Evolutionary conservation across 2,113 vertebrate genomes (phyloP).

Genomic region (Corythornis madagascariensis): DNA sequence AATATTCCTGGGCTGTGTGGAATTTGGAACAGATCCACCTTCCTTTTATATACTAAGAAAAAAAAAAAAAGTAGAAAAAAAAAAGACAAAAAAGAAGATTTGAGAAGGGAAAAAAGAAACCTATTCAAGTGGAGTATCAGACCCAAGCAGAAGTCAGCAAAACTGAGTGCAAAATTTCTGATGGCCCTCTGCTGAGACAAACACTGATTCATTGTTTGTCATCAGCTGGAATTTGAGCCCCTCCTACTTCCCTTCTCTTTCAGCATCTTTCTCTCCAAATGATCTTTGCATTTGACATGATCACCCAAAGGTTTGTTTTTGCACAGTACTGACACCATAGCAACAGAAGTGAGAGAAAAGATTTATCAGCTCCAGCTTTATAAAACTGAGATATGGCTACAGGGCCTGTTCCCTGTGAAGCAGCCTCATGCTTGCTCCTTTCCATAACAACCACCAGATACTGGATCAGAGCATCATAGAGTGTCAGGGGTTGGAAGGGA

Average conservation of each 20-base stretch:
- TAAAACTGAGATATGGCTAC: neutral
- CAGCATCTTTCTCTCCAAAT: slow-evolving; percentile 15
- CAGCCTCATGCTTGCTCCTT: neutral
- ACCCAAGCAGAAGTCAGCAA: neutral
- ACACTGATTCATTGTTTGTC: slow-evolving; percentile 56
- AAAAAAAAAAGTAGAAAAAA: neutral
- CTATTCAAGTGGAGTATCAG: slow-evolving; percentile 33
- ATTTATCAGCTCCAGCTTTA: neutral
- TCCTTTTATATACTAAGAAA: slow-evolving; percentile 52
- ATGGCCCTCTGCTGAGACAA: slow-evolving; percentile 36
- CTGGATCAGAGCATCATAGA: neutral
- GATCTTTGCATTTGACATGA: slow-evolving; percentile 42
- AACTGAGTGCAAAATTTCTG: slow-evolving; percentile 33
- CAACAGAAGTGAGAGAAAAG: slow-evolving; percentile 40
- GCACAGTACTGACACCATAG: slow-evolving; percentile 42
- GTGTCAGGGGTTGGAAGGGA: no score
- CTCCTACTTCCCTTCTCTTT: slow-evolving; percentile 49
- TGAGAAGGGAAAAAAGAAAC: neutral
- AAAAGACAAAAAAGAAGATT: neutral
- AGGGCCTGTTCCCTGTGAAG: neutral
- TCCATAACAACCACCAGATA: neutral
- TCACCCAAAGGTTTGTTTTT: slow-evolving; percentile 53
- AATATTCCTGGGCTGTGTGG: slow-evolving; percentile 54
- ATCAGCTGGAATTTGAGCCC: slow-evolving; percentile 52
- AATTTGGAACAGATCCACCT: slow-evolving; percentile 70